Evolutionary conservation across 2,888 invertebrate species (phyloP).

Genomic region (Phaonia tiefii): DNA sequence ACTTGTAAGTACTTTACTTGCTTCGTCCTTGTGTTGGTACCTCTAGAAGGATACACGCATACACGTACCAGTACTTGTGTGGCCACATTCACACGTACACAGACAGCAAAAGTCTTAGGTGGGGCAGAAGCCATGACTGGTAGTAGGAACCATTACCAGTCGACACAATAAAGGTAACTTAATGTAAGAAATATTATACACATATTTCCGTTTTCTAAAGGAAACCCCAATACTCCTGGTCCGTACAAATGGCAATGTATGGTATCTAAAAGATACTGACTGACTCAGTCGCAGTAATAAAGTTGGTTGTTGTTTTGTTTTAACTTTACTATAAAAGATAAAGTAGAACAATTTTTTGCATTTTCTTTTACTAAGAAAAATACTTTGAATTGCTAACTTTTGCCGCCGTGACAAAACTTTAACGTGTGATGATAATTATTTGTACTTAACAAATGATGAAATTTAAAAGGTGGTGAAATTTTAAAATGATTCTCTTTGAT

Average conservation of each 20-base stretch:
- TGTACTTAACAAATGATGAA: no score
- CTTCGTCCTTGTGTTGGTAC: background rate
- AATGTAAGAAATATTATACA: conserved; percentile 49
- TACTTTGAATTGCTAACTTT: conserved; percentile 50
- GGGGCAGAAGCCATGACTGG: conserved; percentile 79
- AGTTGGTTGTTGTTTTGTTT: conserved; percentile 38
- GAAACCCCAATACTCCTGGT: conserved; percentile 44
- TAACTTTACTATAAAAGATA: conserved; percentile 46
- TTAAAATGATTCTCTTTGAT: no score
- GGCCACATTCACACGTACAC: conserved; percentile 7
- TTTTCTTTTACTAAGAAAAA: conserved; percentile 12
- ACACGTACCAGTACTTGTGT: conserved; percentile 52
- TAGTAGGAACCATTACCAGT: conserved; percentile 68
- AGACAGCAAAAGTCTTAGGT: conserved; percentile 72
- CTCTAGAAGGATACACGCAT: conserved; percentile 15
- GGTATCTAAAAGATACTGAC: background rate
- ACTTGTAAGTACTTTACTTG: background rate
- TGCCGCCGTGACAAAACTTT: conserved; percentile 21
- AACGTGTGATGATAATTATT: no score
- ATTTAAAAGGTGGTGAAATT: no score
- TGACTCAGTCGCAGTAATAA: background rate
- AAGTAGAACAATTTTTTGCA: conserved; percentile 32
- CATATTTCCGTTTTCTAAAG: conserved; percentile 28
- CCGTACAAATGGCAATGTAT: background rate
- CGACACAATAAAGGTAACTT: conserved; percentile 59